Conservation (phyloP, 2,113 vertebrate genomes). For the Channa maculata region DNA sequence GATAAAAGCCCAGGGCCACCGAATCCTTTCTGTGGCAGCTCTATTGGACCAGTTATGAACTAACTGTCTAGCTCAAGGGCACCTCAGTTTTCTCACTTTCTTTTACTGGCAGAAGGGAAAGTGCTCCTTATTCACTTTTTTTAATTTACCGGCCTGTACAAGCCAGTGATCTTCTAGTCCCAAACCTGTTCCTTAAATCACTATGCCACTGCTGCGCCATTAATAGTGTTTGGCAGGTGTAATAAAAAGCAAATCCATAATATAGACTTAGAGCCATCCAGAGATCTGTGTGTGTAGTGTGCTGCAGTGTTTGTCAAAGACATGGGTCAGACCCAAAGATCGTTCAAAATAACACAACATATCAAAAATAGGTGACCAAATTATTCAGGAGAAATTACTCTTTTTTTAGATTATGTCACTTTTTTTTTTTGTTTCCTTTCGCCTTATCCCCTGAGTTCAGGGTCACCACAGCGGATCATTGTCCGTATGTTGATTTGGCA, state of each 20-base stretch:
- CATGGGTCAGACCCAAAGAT: slow-evolving; percentile 1
- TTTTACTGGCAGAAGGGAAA: neutral
- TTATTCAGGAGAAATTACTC: slow-evolving; percentile 5
- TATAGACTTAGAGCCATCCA: slow-evolving; percentile 39
- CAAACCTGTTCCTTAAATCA: slow-evolving; percentile 31
- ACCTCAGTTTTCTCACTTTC: neutral
- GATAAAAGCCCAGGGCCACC: neutral
- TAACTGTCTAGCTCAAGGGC: slow-evolving; percentile 14
- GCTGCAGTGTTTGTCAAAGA: slow-evolving; percentile 38
- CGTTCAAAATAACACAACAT: neutral
- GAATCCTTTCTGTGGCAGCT: slow-evolving; percentile 3
- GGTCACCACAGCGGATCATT: too few species aligned
- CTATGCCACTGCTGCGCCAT: neutral
- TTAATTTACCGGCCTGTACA: slow-evolving; percentile 7
- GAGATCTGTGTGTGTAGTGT: slow-evolving; percentile 33
- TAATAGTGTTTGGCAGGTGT: slow-evolving; percentile 62
- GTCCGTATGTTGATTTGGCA: too few species aligned
- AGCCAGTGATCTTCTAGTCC: slow-evolving; percentile 26
- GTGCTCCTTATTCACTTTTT: slow-evolving; percentile 34
- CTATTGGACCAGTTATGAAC: slow-evolving; percentile 7
- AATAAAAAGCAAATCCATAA: slow-evolving; percentile 68
- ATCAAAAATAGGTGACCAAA: slow-evolving; percentile 3
- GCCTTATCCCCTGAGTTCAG: too few species aligned
- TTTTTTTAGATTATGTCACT: too few species aligned
- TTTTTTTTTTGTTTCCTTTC: too few species aligned